phyloP scores from a whole-genome alignment of 2,113 vertebrate species.

The Xenopus laevis region DNA sequence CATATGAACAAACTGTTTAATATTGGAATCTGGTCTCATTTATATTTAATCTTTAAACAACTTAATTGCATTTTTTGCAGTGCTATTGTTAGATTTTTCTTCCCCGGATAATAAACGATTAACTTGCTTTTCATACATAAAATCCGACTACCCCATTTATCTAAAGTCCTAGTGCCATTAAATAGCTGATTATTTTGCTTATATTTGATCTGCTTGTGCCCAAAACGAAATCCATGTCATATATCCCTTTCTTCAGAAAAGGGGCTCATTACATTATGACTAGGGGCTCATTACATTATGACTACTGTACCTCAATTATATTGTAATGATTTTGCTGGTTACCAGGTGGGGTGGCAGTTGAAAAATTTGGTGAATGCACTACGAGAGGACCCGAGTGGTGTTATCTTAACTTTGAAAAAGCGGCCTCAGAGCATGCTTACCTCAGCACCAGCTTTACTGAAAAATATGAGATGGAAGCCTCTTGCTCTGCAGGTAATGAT shows the following conservation, averaged over 20 bases:
- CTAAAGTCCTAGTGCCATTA: too few species aligned
- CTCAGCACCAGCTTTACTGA: conserved; percentile 97
- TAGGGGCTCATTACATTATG: conserved; percentile 69
- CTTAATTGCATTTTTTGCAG: too few species aligned
- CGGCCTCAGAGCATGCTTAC: conserved; percentile 99
- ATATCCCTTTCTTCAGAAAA: conserved; percentile 53
- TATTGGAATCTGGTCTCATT: too few species aligned
- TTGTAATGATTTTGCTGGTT: conserved; percentile 78
- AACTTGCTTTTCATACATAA: too few species aligned
- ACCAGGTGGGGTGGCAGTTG: conserved; percentile 97
- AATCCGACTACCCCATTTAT: too few species aligned
- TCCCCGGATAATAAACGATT: too few species aligned
- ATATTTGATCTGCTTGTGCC: background rate
- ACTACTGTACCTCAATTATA: conserved; percentile 79
- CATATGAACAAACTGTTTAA: too few species aligned
- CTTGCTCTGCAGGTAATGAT: conserved; percentile 94
- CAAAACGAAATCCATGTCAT: conserved; percentile 1
- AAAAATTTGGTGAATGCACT: conserved; percentile 98
- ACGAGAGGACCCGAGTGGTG: conserved; percentile 94
- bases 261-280: conserved; percentile 68
- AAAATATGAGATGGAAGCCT: conserved; percentile 99
- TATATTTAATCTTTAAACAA: too few species aligned
- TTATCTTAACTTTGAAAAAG: conserved; percentile 99
- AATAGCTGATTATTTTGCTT: background rate
- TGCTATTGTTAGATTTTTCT: too few species aligned